Conservation (phyloP, 2,888 invertebrate genomes). For the Eudasyphora cyanicolor region DNA sequence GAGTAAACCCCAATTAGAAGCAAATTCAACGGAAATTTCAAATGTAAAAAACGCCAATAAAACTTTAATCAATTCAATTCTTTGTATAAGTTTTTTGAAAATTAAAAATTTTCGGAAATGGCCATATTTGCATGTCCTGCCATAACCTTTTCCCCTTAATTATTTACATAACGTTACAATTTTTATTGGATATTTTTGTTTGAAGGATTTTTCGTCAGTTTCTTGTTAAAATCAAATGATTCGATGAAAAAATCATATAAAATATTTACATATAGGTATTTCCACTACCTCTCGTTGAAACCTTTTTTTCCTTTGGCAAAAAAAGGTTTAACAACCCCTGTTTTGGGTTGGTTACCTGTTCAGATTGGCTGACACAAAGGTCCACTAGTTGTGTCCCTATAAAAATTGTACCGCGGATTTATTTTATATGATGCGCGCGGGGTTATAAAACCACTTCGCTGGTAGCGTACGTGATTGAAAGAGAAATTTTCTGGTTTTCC, state of each 20-base stretch:
- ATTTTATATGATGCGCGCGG: conserved; percentile 10
- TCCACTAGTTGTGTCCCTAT: neutral
- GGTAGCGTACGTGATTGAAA: neutral
- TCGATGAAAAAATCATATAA: conserved; percentile 19
- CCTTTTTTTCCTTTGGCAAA: neutral
- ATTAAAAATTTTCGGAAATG: too few species aligned
- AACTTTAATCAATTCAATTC: too few species aligned
- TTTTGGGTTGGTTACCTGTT: neutral
- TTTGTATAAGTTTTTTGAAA: too few species aligned
- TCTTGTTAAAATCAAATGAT: conserved; percentile 17
- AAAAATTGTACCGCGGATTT: conserved; percentile 30
- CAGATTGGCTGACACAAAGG: neutral
- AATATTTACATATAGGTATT: neutral
- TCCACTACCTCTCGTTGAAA: neutral
- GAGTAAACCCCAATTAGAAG: too few species aligned
- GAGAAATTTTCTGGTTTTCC: conserved; percentile 33
- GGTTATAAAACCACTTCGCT: neutral
- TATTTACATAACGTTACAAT: neutral
- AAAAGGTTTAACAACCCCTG: neutral
- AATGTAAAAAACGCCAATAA: too few species aligned
- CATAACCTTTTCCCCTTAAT: neutral
- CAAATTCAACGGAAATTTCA: too few species aligned
- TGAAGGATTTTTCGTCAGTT: neutral
- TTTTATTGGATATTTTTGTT: neutral
- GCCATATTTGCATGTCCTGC: too few species aligned